Evolutionary conservation across 2,113 vertebrate genomes (phyloP).

Genomic region (Uria aalge): DNA sequence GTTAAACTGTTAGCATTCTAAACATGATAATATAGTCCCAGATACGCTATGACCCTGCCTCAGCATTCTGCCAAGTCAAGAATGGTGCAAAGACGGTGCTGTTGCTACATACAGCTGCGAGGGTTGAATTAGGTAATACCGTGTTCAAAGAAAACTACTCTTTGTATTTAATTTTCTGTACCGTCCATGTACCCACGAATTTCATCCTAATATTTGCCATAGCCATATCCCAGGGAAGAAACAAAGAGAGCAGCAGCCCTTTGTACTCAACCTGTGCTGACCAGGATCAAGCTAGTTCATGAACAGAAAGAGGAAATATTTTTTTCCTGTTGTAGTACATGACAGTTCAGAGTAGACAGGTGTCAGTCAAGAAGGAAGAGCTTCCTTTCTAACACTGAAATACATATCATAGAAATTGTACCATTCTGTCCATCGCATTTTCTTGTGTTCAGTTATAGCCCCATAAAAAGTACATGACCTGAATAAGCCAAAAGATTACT

Average conservation of each 20-base stretch:
- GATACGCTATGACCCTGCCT: not conserved
- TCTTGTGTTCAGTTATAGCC: not conserved
- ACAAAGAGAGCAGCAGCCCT: not conserved
- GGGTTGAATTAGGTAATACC: accelerated
- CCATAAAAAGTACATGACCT: not conserved
- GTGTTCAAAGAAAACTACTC: not conserved
- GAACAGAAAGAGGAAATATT: not conserved
- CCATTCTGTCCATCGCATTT: not conserved
- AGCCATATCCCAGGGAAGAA: not conserved
- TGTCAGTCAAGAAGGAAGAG: not conserved
- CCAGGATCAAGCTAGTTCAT: not conserved
- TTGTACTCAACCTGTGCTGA: not conserved
- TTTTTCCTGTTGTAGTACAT: not conserved
- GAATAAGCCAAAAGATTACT: not conserved
- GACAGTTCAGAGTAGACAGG: not conserved
- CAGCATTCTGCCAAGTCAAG: not conserved
- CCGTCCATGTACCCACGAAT: not conserved
- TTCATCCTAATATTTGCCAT: not conserved
- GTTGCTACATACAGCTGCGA: not conserved
- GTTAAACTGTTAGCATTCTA: not conserved
- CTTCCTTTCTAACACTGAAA: not conserved
- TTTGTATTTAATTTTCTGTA: not conserved
- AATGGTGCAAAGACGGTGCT: not conserved
- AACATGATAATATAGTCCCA: not conserved
- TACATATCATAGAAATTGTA: not conserved